Base-by-base conservation (phyloP, 2,888 invertebrate species). In the Boloria selene region DNA sequence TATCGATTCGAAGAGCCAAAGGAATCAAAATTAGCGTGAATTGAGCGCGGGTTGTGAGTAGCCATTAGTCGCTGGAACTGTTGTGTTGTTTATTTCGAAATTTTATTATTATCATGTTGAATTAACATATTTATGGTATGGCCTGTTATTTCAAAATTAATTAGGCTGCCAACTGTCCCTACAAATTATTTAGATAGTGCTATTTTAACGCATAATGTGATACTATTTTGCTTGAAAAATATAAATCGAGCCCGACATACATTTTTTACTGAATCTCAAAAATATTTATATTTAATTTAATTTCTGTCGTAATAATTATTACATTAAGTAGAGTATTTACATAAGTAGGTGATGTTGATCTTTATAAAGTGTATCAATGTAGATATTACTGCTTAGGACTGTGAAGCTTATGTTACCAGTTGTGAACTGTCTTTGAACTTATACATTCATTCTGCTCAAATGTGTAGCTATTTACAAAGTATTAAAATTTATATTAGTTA, bases 11-110 rank as follows among this genome's bases (percentile, higher is more conserved):
- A 74, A 74, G 75, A 86, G 87, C 87, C 85, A 86, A 87, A 85
- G 84, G 81, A 80, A 86, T 82, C 83, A 83, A 86, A 85, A 84
- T 84, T 76, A 74, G 79, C 77, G 78, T 81, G 74, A 72, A 67
- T 70, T 65, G 72, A 77, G 78, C 78, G 77, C 79, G 72, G 87
- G 88, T 88, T 89, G 87, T 88, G 87, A 86, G 77, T 84, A 83
- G 81, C 79, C 76, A 77, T 75, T 80, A 79, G 78, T 77, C 69
- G 73, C 77, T 68, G 75, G 77, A 76, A 66, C 80, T 83, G 81
- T 86, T 87, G 79, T 83, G 85, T 87, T 89, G 77, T 83, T 85
- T 81, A 80, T 82, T 86, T 82, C 82, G 72, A 88, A 88, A 90
- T 84, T 88, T 85, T 88, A 88, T 86, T 80, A 78, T 78, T 22